Evolutionary conservation across 1,140 invertebrate species (phyloP), one percentile per base, ranked within the genome.

Genomic region (Lasioglossum baleicum): DNA sequence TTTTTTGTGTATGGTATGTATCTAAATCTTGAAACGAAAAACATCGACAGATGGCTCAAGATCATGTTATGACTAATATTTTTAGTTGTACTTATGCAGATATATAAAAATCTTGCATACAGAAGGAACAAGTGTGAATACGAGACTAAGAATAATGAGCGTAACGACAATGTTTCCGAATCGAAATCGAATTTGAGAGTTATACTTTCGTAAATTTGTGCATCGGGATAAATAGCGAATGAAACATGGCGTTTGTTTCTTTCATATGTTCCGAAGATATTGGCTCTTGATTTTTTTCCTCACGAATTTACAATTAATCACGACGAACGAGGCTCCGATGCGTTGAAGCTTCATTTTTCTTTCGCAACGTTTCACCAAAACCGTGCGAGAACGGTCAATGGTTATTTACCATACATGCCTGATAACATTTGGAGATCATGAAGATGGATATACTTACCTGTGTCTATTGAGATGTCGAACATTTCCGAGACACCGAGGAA

Each of bases 211-310:
- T 84, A 84, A 83, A 84, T 80, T 83, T 79, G 82, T 86, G 80
- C 83, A 88, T 80, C 86, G 75, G 70, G 73, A 78, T 80, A 88
- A 87, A 87, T 84, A 86, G 84, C 82, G 82, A 90, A 87, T 86
- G 87, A 86, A 91, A 92, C 87, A 92, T 92, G 91, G 91, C 91
- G 91, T 92, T 92, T 92, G 89, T 92, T 91, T 92, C 88, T 86
- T 82, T 88, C 86, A 82, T 87, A 86, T 83, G 83, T 75, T 87
- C 70, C 75, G 80, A 88, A 86, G 84, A 82, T 81, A 82, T 72
- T 81, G 74, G 71, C 44, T 67, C 44, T 66, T 71, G 73, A 81
- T 65, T 75, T 71, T 65, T 40, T 81, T 58, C 20, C 53, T 60
- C 65, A 74, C 60, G 31, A 63, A 64, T 66, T 51, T 53, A 64